Percentiles rank a stretch among this genome's conserved stretches.
Evolutionary conservation across 2,797 vertebrate species (phyloP).

Genomic region (Hirundo rustica): DNA sequence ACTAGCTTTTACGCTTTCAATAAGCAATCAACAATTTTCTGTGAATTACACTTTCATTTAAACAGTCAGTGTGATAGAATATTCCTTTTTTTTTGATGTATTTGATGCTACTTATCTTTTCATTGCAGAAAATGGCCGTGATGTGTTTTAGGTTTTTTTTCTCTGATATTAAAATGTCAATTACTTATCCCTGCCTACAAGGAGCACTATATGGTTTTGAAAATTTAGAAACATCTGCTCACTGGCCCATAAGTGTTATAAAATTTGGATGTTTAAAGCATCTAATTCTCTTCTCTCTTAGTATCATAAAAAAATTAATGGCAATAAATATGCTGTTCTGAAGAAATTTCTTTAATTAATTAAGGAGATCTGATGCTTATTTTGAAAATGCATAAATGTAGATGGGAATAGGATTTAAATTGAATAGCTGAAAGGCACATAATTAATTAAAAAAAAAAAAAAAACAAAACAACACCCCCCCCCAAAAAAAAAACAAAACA

Average conservation of each 20-base stretch:
- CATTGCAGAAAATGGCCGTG: background rate
- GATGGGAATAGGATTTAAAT: background rate
- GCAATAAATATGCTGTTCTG: background rate
- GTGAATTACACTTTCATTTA: background rate
- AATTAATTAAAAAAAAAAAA: background rate
- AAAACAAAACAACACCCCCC: background rate
- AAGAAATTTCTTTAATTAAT: background rate
- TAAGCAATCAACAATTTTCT: background rate
- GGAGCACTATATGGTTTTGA: background rate
- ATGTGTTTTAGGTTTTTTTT: background rate
- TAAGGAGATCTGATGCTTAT: background rate
- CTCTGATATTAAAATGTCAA: background rate
- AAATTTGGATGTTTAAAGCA: background rate
- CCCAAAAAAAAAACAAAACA: no score
- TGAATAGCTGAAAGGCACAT: accelerated
- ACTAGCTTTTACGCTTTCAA: background rate
- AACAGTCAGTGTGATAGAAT: background rate
- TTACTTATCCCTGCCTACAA: background rate
- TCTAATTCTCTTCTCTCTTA: background rate
- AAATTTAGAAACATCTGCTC: background rate
- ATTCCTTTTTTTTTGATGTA: background rate
- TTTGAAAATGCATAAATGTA: background rate
- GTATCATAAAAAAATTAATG: background rate
- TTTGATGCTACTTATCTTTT: background rate
- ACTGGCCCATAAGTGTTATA: background rate